Evolutionary conservation across 2,797 vertebrate genomes (phyloP), one percentile per base, ranked within the genome.

Genomic region (Phalanger gymnotis): DNA sequence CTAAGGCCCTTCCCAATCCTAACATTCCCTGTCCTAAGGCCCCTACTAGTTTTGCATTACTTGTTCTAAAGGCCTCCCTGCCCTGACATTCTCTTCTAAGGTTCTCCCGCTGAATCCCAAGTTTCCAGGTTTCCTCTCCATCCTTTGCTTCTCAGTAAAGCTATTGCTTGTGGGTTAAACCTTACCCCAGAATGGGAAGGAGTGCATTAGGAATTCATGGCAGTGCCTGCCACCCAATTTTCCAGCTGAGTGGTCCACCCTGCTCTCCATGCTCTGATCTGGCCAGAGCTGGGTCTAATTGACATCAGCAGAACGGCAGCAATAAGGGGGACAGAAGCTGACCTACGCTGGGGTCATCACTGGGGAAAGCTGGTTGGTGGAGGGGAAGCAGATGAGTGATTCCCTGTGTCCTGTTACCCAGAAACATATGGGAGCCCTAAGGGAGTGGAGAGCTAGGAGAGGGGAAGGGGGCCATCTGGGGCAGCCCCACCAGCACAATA

Each of bases 171-270:
- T 51, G 73, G 10, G 40, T 87, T 87, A 87, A 54, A 54, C 90
- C 90, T 53, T 16, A 34, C 19, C 51, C 53, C 51, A 54, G 53
- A 53, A 93, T 93, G 96, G 98, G 98, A 98, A 97, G 95, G 97
- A 96, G 96, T 91, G 97, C 97, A 98, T 99, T 98, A 98, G 97
- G 97, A 98, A 98, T 98, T 98, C 98, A 98, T 97, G 96, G 95
- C 98, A 98, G 97, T 97, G 98, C 97, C 96, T 96, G 95, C 94
- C 97, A 98, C 98, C 98, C 98, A 98, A 98, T 99, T 99, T 99
- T 99, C 98, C 98, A 0, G 98, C 98, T 98, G 97, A 98, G 89
- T 98, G 98, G 98, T 97, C 98, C 97, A 97, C 98, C 98, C 97
- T 81, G 97, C 97, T 98, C 97, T 96, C 97, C 92, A 97, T 97